Percentiles rank a stretch among this genome's conserved stretches.
Evolutionary conservation across 2,113 vertebrate species (phyloP).

Genomic region (Geococcyx californianus): DNA sequence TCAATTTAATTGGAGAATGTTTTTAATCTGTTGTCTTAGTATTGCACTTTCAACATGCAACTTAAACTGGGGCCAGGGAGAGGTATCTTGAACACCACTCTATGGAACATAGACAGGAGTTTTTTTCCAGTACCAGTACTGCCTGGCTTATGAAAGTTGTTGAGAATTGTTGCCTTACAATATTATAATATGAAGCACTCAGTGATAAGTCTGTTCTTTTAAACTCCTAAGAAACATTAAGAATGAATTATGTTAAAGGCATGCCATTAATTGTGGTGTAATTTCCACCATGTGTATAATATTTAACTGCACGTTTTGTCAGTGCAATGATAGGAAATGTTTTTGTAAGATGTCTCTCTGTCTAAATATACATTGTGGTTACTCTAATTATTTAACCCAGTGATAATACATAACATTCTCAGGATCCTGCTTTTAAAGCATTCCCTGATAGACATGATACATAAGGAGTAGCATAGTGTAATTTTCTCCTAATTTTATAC

Average conservation of each 20-base stretch:
- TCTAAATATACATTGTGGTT: constrained; percentile 31
- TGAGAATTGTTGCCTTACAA: background rate
- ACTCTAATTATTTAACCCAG: constrained; percentile 32
- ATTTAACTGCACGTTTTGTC: constrained; percentile 46
- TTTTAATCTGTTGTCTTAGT: background rate
- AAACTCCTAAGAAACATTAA: constrained; percentile 5
- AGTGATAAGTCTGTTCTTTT: background rate
- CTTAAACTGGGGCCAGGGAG: background rate
- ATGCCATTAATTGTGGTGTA: constrained; percentile 26
- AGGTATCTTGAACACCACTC: background rate
- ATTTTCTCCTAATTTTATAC: background rate
- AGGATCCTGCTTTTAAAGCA: constrained; percentile 7
- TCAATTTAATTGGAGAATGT: background rate
- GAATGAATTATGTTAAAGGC: constrained; percentile 28
- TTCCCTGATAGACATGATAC: background rate
- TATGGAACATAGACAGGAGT: background rate
- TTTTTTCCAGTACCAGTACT: background rate
- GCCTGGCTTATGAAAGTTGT: background rate
- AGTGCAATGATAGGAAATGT: constrained; percentile 41
- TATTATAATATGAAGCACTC: background rate
- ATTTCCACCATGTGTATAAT: constrained; percentile 45
- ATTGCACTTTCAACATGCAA: background rate
- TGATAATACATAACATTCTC: constrained; percentile 23
- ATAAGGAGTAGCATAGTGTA: background rate
- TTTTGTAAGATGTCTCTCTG: constrained; percentile 42